A percentile compares a stretch with the other conserved stretches of the same genome.
phyloP scores from a whole-genome alignment of 2,888 invertebrate species.

The Zeuzera pyrina region DNA sequence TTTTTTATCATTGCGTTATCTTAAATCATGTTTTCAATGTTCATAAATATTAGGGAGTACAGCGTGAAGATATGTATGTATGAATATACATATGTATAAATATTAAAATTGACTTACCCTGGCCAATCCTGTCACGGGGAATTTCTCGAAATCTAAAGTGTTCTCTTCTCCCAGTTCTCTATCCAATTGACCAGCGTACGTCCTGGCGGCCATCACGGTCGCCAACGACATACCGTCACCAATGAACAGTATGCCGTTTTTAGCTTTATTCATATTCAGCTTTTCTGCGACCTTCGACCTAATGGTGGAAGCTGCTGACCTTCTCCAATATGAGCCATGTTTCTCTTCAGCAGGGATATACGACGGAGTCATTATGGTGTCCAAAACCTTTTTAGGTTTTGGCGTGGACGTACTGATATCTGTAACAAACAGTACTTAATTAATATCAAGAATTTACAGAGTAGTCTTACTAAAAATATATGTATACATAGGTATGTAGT shows the following conservation, averaged over 20 bases:
- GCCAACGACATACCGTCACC: conserved; percentile 88
- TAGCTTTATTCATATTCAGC: conserved; percentile 64
- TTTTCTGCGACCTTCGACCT: conserved; percentile 32
- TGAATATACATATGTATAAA: too few relatives aligned
- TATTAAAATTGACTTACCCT: conserved; percentile 64
- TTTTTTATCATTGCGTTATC: too few relatives aligned
- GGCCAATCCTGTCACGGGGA: conserved; percentile 77
- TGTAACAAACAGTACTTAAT: too few relatives aligned
- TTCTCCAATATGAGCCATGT: conserved; percentile 52
- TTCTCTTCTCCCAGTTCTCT: conserved; percentile 75
- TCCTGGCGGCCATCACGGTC: conserved; percentile 81
- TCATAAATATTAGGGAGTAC: too few relatives aligned
- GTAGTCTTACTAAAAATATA: too few relatives aligned
- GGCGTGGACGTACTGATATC: too few relatives aligned
- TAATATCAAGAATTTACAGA: too few relatives aligned
- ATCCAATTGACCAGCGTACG: conserved; percentile 76
- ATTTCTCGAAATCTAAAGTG: conserved; percentile 77
- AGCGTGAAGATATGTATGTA: too few relatives aligned
- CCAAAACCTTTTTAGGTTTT: conserved; percentile 47
- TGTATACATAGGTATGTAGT: too few relatives aligned
- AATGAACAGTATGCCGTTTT: conserved; percentile 81
- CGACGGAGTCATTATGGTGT: conserved; percentile 46
- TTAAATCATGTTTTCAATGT: too few relatives aligned
- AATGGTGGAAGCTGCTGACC: conserved; percentile 36
- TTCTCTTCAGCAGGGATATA: conserved; percentile 54